These are phyloP conservation scores for Drosophila ambigua DNA, from an alignment of 1,140 invertebrate genomes.

Conservation along the genomic window DNA sequence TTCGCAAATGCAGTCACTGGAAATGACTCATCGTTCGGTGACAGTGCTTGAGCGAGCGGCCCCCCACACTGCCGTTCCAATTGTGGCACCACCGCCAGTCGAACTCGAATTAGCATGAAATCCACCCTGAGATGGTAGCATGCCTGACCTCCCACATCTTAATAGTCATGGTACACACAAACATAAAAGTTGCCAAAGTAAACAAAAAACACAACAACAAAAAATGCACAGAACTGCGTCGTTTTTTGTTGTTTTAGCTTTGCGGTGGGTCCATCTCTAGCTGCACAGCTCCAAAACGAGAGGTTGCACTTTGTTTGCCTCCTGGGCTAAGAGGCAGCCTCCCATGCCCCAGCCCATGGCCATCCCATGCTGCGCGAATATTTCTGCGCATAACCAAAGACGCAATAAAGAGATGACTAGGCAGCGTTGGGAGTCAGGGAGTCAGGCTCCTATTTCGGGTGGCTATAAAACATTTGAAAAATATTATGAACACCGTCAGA, in stretches of 20 bases:
- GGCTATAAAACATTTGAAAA: constrained; percentile 8
- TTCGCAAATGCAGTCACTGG: constrained; percentile 10
- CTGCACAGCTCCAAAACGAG: too few relatives aligned
- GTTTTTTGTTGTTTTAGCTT: background rate
- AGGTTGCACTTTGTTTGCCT: constrained; percentile 43
- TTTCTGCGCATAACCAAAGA: constrained; percentile 48
- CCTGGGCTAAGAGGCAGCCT: constrained; percentile 12
- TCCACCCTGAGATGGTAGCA: constrained; percentile 52
- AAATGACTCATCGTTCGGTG: constrained; percentile 56
- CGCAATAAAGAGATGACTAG: constrained; percentile 41
- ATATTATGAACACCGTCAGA: background rate
- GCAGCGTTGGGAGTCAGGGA: background rate
- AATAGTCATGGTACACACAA: constrained; percentile 41
- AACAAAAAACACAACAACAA: constrained; percentile 61
- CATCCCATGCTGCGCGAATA: constrained; percentile 46
- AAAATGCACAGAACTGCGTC: constrained; percentile 7
- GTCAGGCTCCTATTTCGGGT: background rate
- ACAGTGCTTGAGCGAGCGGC: too few relatives aligned
- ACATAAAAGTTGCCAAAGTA: constrained; percentile 67
- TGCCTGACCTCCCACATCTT: constrained; percentile 65
- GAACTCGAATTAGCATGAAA: constrained; percentile 61
- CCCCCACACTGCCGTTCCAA: constrained; percentile 32
- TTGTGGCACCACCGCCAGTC: constrained; percentile 16
- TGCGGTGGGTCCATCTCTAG: constrained; percentile 36
- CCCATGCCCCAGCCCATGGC: constrained; percentile 33